Evolutionary conservation across 92 coral and sea anemone species (phyloP).

Genomic region (Phenganax marumi): DNA sequence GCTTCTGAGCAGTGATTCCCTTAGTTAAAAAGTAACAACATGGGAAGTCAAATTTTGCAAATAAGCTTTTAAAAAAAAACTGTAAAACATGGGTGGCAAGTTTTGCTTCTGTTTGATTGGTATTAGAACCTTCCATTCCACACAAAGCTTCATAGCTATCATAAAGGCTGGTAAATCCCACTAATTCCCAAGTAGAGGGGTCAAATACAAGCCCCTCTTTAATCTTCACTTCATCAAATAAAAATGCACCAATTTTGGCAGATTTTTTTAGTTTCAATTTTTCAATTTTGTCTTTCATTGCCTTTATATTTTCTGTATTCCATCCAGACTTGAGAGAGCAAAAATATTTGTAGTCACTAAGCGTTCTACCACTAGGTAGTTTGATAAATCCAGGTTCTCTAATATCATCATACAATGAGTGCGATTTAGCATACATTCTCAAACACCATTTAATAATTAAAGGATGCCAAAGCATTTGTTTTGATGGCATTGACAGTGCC

Average conservation of each 20-base stretch:
- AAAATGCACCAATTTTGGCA: slow-evolving; percentile 35
- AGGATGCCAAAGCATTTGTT: slow-evolving; percentile 43
- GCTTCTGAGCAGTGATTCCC: slow-evolving; percentile 31
- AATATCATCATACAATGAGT: slow-evolving; percentile 39
- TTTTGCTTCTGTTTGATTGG: slow-evolving; percentile 18
- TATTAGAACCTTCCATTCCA: background rate
- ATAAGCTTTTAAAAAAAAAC: slow-evolving; percentile 36
- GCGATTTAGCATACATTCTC: slow-evolving; percentile 32
- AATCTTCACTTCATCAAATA: slow-evolving; percentile 41
- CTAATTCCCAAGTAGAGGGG: slow-evolving; percentile 42
- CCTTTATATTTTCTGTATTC: slow-evolving; percentile 33
- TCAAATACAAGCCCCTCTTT: slow-evolving; percentile 46
- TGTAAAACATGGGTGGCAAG: slow-evolving; percentile 37
- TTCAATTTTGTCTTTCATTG: slow-evolving; percentile 39
- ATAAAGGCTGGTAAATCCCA: slow-evolving; percentile 31
- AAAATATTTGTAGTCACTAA: slow-evolving; percentile 46
- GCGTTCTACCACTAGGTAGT: slow-evolving; percentile 48
- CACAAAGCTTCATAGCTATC: background rate
- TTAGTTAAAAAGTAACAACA: slow-evolving; percentile 37
- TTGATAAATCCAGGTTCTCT: slow-evolving; percentile 32
- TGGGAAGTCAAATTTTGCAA: slow-evolving; percentile 39
- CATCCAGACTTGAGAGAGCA: slow-evolving; percentile 42
- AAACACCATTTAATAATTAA: slow-evolving; percentile 25
- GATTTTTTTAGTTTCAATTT: slow-evolving; percentile 35
- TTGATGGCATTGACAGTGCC: slow-evolving; percentile 41